Conservation (phyloP, 37 sponge, comb jelly and placozoan genomes). For the Axinella damicornis region DNA sequence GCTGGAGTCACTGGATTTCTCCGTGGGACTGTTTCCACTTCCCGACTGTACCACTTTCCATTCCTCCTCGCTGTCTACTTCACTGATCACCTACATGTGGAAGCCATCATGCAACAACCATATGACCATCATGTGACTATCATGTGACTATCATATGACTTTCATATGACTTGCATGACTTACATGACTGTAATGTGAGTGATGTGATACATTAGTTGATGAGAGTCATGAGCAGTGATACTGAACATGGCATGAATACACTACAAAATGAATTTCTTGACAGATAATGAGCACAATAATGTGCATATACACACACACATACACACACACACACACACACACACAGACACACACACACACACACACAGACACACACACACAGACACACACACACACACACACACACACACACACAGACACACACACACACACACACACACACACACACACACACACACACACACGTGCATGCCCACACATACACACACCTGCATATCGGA, state of each 20-base stretch:
- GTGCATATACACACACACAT: slow-evolving; percentile 16
- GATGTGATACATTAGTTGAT: no score
- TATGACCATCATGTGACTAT: slow-evolving; percentile 7
- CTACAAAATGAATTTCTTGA: no score
- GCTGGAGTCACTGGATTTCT: no score
- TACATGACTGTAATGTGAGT: no score
- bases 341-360: slow-evolving; percentile 41
- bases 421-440: slow-evolving; percentile 36
- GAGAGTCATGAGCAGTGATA: no score
- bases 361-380: slow-evolving; percentile 39
- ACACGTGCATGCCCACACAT: slow-evolving; percentile 50
- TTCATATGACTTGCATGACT: no score
- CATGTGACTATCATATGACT: neutral
- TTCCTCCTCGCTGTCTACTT: slow-evolving; percentile 33
- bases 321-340: neutral
- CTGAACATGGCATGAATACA: neutral
- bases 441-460: slow-evolving; percentile 54
- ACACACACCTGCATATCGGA: slow-evolving; percentile 51
- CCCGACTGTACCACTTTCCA: slow-evolving; percentile 23
- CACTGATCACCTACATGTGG: slow-evolving; percentile 27
- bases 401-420: slow-evolving; percentile 38
- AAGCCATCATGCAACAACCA: no score
- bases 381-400: slow-evolving; percentile 59
- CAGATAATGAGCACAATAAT: no score
- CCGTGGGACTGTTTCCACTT: slow-evolving; percentile 7